These are phyloP conservation scores for Leucania comma DNA, from an alignment of 2,888 invertebrate genomes.

Conservation along the genomic window DNA sequence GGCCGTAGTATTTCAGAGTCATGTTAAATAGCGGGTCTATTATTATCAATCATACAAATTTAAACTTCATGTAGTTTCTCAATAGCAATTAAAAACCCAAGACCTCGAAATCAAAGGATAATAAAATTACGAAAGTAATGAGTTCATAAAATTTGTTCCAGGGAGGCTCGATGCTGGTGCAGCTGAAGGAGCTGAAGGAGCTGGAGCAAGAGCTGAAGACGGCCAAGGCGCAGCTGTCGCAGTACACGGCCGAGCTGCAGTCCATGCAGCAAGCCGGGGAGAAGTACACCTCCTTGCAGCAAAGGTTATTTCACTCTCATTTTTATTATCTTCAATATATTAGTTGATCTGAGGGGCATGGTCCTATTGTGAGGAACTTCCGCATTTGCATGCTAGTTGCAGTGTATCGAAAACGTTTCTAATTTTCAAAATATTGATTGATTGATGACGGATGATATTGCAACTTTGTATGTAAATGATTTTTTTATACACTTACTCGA, in stretches of 20 bases:
- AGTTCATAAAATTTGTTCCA: constrained; percentile 50
- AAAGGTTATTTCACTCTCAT: constrained; percentile 64
- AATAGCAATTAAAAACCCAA: too few relatives aligned
- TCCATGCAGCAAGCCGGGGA: constrained; percentile 76
- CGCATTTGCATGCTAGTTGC: too few relatives aligned
- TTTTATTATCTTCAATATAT: too few relatives aligned
- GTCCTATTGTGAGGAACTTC: too few relatives aligned
- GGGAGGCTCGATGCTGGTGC: constrained; percentile 90
- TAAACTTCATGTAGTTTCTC: not conserved
- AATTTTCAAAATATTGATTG: too few relatives aligned
- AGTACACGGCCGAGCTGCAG: constrained; percentile 68
- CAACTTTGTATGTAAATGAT: too few relatives aligned
- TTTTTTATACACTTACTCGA: too few relatives aligned
- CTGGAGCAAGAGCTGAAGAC: constrained; percentile 81
- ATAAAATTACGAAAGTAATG: not conserved
- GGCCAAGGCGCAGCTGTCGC: constrained; percentile 72
- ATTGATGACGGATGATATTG: too few relatives aligned
- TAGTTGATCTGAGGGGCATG: too few relatives aligned
- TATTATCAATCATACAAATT: not conserved
- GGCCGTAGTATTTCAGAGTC: not conserved
- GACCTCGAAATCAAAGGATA: not conserved
- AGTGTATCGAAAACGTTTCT: too few relatives aligned
- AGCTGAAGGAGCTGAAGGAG: constrained; percentile 90
- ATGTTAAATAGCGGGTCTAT: not conserved
- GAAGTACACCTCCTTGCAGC: constrained; percentile 71